phyloP scores from a whole-genome alignment of 1,140 invertebrate species.

The Drosophila miranda region DNA sequence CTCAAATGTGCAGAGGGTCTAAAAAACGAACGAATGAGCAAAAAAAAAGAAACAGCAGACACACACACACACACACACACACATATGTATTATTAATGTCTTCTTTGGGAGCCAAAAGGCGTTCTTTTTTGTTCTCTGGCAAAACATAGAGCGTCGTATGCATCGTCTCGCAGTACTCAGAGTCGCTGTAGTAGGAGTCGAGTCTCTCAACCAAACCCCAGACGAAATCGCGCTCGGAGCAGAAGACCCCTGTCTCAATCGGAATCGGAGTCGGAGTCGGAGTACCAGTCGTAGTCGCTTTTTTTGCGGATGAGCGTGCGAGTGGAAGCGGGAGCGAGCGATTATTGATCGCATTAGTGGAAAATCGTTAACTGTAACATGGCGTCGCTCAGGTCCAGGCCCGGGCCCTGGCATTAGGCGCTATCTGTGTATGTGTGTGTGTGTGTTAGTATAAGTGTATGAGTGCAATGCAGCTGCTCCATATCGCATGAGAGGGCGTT shows the following conservation, averaged over 20 bases:
- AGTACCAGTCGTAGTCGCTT: neutral
- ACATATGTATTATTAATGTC: constrained; percentile 58
- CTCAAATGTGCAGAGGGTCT: constrained; percentile 73
- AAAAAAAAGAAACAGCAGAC: constrained; percentile 34
- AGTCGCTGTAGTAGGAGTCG: too few species aligned
- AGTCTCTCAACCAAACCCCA: too few species aligned
- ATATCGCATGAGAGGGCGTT: constrained; percentile 48
- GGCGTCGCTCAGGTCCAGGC: constrained; percentile 64
- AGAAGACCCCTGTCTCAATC: too few species aligned
- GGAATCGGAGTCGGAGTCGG: too few species aligned
- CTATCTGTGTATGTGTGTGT: neutral
- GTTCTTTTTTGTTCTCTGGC: constrained; percentile 52
- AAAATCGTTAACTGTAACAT: constrained; percentile 81
- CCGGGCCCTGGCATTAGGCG: constrained; percentile 46
- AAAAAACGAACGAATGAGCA: constrained; percentile 51
- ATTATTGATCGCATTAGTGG: constrained; percentile 80
- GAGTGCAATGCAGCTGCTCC: constrained; percentile 44
- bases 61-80: constrained; percentile 14
- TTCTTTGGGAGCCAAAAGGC: constrained; percentile 60
- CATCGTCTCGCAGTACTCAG: constrained; percentile 13
- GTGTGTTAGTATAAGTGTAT: constrained; percentile 6
- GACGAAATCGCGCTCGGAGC: too few species aligned
- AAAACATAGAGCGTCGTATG: constrained; percentile 57
- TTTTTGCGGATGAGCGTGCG: constrained; percentile 9
- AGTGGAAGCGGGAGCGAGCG: constrained; percentile 59